phyloP scores from a whole-genome alignment of 1,140 invertebrate genomes.

The Galleria mellonella region DNA sequence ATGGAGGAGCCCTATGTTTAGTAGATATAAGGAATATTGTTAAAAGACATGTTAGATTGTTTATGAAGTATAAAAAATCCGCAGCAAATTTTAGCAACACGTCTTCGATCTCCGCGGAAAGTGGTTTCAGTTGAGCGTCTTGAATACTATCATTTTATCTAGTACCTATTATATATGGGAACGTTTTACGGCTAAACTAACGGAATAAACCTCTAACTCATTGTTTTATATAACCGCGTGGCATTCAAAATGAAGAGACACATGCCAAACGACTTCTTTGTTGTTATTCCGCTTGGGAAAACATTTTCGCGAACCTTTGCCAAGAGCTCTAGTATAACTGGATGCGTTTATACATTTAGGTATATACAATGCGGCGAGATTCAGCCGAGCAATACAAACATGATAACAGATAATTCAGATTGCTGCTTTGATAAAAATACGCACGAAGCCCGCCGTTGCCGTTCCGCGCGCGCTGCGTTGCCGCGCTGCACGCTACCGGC shows the following conservation, averaged over 20 bases:
- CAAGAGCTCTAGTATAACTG: neutral
- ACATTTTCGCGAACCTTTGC: neutral
- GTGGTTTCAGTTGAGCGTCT: too few species aligned
- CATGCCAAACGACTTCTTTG: slow-evolving; percentile 9
- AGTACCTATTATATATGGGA: too few species aligned
- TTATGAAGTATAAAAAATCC: too few species aligned
- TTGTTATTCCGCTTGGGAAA: slow-evolving; percentile 10
- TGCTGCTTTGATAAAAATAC: slow-evolving; percentile 51
- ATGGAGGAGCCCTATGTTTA: too few species aligned
- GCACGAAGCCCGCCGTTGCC: slow-evolving; percentile 36
- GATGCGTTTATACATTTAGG: neutral
- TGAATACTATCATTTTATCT: too few species aligned
- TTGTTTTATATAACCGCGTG: slow-evolving; percentile 6
- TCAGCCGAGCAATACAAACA: slow-evolving; percentile 15
- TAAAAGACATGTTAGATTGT: too few species aligned
- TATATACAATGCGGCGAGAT: neutral
- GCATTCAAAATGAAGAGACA: slow-evolving; percentile 1
- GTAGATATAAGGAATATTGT: too few species aligned
- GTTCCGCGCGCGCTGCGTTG: slow-evolving; percentile 31
- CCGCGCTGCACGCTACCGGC: slow-evolving; percentile 19
- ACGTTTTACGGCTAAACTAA: too few species aligned
- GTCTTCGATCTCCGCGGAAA: too few species aligned
- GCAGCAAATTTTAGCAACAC: too few species aligned
- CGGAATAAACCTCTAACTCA: neutral
- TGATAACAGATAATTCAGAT: slow-evolving; percentile 41